A percentile compares a stretch with the other conserved stretches of the same genome.
Conservation (phyloP, 2,888 invertebrate genomes). For the Lepidochrysops patricia region DNA sequence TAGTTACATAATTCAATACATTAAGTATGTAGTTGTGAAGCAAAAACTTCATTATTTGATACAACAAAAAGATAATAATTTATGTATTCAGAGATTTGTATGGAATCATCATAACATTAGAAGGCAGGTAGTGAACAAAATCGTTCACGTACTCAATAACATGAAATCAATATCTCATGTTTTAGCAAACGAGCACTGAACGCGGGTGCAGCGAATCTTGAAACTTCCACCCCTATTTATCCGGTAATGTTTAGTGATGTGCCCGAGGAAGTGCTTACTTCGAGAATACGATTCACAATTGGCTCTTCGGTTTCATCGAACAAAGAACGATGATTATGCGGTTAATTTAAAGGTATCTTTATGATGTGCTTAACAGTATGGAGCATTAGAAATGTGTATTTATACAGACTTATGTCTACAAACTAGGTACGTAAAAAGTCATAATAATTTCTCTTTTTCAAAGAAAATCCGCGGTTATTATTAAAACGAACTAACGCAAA, state of each 20-base stretch:
- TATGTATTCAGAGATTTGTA: too few species aligned
- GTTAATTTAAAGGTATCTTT: too few species aligned
- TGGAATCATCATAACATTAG: not conserved
- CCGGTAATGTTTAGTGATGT: not conserved
- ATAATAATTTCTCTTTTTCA: too few species aligned
- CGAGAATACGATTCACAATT: not conserved
- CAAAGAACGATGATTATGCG: not conserved
- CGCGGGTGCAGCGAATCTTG: slow-evolving; percentile 35
- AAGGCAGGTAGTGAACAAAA: not conserved
- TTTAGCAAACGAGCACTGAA: slow-evolving; percentile 41
- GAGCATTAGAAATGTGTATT: too few species aligned
- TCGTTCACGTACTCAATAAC: slow-evolving; percentile 48
- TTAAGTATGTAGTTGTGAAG: too few species aligned
- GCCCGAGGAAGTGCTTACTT: not conserved
- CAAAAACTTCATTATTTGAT: too few species aligned
- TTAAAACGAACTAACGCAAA: not conserved
- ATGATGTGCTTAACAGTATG: too few species aligned
- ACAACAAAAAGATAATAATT: too few species aligned
- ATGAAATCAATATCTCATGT: slow-evolving; percentile 49
- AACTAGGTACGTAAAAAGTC: too few species aligned
- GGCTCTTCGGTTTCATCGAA: not conserved
- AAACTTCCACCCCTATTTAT: slow-evolving; percentile 5
- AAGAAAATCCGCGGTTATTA: too few species aligned
- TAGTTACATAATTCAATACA: too few species aligned
- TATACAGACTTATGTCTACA: too few species aligned